Evolutionary conservation across 2,797 vertebrate species (phyloP).

Genomic region (Ispidina picta): DNA sequence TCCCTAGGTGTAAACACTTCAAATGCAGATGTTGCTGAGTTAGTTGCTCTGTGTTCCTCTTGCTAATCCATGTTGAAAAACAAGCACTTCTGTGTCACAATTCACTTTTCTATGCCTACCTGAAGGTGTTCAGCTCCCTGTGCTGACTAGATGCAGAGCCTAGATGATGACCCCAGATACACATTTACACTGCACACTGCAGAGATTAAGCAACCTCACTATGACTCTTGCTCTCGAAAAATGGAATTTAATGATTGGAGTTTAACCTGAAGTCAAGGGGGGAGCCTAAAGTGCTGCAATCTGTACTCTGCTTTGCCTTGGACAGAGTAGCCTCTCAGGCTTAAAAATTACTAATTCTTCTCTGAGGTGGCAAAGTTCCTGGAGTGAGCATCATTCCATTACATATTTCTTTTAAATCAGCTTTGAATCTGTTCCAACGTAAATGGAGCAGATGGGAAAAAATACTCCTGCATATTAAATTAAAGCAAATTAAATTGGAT

Average conservation of each 20-base stretch:
- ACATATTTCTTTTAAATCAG: background rate
- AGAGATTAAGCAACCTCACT: background rate
- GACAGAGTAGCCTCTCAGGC: background rate
- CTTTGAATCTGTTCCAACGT: background rate
- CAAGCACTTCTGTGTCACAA: background rate
- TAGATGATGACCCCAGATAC: background rate
- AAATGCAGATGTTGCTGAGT: background rate
- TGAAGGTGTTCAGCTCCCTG: background rate
- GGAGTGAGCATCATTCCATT: background rate
- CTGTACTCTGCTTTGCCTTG: background rate
- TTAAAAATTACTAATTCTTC: background rate
- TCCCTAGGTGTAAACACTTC: background rate
- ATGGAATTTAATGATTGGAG: background rate
- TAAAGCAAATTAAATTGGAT: background rate
- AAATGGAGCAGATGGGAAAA: background rate
- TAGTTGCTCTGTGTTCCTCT: background rate
- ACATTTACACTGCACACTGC: background rate
- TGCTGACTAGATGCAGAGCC: background rate
- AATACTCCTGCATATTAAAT: background rate
- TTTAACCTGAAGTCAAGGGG: background rate
- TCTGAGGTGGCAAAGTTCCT: background rate
- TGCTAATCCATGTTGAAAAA: background rate
- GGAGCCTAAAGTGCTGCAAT: background rate
- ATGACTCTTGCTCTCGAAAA: background rate
- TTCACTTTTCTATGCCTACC: background rate